Evolutionary conservation across 2,113 vertebrate genomes (phyloP), one percentile per base, ranked within the genome.

Genomic region (Gobius niger): DNA sequence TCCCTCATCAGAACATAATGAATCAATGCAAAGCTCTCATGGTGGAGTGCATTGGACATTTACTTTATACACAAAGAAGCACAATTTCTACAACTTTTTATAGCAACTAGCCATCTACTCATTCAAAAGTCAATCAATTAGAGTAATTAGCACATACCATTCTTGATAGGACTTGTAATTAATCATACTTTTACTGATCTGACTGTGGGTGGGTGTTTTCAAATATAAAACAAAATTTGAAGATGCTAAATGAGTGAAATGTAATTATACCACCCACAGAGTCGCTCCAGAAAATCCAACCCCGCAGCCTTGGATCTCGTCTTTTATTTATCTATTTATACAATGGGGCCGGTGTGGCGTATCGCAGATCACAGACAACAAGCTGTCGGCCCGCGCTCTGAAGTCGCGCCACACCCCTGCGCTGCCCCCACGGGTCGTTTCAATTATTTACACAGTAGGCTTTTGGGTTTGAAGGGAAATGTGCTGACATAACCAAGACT

Each of bases 381-480:
- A 80, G 76, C 47, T 68, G 61, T 84, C 47, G n/a, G 65, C 63
- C 62, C 7, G 12, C 0, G 41, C 83, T 83, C 73, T 82, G 71
- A 83, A 78, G 80, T 78, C 73, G 50, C 7, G 9, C 69, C 82
- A 83, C 78, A 56, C 80, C 81, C 77, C 67, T 18, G 74, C 18
- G 50, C 67, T 68, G 44, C 71, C 78, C 54, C 68, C 79, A 24
- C 67, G 64, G 75, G 68, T 67, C 9, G 5, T 18, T 81, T 91
- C 75, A 80, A 91, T 87, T 87, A 87, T 88, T 85, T 75, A 88
- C 76, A 77, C 82, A 76, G 75, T 46, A 41, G 77, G 69, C 72
- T 59, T 50, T 73, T 74, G 62, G 65, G 76, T 81, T 80, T 56
- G 69, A 83, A 64, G 66, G 47, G 63, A 83, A 90, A 86, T 79